phyloP scores from a whole-genome alignment of 2,888 invertebrate genomes.

The Protodeltote pygarga region DNA sequence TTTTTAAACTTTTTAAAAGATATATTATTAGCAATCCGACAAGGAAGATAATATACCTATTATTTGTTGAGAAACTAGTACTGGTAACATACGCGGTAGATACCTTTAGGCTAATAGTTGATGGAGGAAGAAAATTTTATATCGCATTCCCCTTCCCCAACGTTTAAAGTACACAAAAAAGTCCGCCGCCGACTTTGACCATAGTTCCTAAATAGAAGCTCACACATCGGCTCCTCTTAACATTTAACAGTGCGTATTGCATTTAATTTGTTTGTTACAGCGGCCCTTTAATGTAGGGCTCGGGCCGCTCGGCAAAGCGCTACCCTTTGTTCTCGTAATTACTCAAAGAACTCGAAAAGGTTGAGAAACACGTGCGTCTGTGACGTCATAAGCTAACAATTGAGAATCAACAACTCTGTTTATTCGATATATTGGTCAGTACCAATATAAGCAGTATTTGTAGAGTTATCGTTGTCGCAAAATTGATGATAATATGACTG shows the following conservation, averaged over 20 bases:
- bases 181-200: conserved; percentile 40
- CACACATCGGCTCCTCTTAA: conserved; percentile 72
- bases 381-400: conserved; percentile 38
- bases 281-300: conserved; percentile 79
- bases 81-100: no score
- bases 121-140: no score
- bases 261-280: conserved; percentile 74
- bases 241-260: conserved; percentile 73
- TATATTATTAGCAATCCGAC: no score
- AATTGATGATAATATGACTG: no score
- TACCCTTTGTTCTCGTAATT: conserved; percentile 71
- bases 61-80: no score
- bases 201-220: conserved; percentile 61
- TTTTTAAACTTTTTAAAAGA: no score
- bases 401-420: conserved; percentile 7
- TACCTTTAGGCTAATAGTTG: no score
- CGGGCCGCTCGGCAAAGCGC: conserved; percentile 69
- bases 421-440: no score
- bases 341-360: conserved; percentile 51
- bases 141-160: conserved; percentile 15
- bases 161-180: conserved; percentile 16
- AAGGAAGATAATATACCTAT: no score
- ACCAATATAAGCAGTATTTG: no score
- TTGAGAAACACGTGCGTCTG: conserved; percentile 55
- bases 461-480: no score